Conservation (phyloP, 2,113 vertebrate species). For the Abramis brama region DNA sequence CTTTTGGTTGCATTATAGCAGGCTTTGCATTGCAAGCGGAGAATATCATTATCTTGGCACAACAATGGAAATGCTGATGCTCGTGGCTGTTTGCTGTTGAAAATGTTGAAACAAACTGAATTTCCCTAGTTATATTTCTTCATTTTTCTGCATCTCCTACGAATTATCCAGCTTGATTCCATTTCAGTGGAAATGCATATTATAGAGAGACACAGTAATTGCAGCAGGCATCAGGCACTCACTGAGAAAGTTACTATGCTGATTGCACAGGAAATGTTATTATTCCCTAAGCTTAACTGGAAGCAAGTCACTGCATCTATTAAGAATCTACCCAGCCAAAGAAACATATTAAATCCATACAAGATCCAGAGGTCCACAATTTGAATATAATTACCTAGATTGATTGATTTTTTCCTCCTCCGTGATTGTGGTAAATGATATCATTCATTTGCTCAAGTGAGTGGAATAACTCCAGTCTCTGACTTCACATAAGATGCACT, state of each 20-base stretch:
- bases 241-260: constrained; percentile 66
- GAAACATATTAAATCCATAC: constrained; percentile 42
- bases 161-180: constrained; percentile 72
- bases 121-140: constrained; percentile 74
- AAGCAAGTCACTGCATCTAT: constrained; percentile 55
- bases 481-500: constrained; percentile 23
- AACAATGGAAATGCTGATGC: constrained; percentile 66
- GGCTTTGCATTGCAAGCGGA: constrained; percentile 43
- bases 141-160: constrained; percentile 72
- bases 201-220: constrained; percentile 72
- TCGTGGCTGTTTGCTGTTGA: constrained; percentile 72
- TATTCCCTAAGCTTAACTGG: constrained; percentile 65
- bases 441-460: constrained; percentile 45
- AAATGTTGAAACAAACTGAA: constrained; percentile 67
- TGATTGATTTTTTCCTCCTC: constrained; percentile 44
- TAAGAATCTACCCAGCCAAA: constrained; percentile 48
- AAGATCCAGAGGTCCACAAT: constrained; percentile 49
- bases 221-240: constrained; percentile 67
- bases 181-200: constrained; percentile 71
- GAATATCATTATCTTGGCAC: constrained; percentile 69
- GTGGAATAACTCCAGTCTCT: constrained; percentile 42
- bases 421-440: constrained; percentile 48
- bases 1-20: constrained; percentile 68
- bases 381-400: constrained; percentile 50
- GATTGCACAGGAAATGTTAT: constrained; percentile 74